These are phyloP conservation scores for Gila orcuttii DNA, from an alignment of 2,113 vertebrate species.

Conservation along the genomic window DNA sequence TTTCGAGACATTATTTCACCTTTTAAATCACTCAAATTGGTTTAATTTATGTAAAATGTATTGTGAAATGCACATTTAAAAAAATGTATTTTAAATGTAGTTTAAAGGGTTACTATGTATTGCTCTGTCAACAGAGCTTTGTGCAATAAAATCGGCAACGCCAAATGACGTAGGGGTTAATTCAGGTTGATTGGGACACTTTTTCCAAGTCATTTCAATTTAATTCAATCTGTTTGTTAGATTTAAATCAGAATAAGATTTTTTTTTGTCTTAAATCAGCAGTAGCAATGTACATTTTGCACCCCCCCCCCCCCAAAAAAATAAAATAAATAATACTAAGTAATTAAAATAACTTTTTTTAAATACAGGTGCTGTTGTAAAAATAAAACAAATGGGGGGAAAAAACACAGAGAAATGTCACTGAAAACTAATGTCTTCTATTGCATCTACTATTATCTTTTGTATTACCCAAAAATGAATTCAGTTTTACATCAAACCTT, in stretches of 20 bases:
- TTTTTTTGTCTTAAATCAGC: slow-evolving; percentile 17
- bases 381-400: neutral
- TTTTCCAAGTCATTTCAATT: no score
- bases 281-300: slow-evolving; percentile 1
- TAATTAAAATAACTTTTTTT: neutral
- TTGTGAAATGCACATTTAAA: neutral
- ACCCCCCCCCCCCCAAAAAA: neutral
- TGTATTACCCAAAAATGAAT: neutral
- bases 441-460: neutral
- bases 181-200: no score
- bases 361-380: slow-evolving; percentile 12
- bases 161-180: slow-evolving; percentile 39
- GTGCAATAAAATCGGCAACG: slow-evolving; percentile 76
- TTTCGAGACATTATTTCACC: neutral
- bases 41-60: neutral
- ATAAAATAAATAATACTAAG: neutral
- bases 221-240: no score
- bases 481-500: neutral
- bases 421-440: neutral
- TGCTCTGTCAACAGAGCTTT: slow-evolving; percentile 65
- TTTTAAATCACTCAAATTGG: slow-evolving; percentile 7
- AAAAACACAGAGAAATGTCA: slow-evolving; percentile 3
- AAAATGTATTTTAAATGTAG: slow-evolving; percentile 24
- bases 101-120: slow-evolving; percentile 76
- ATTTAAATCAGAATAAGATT: no score